phyloP scores from a whole-genome alignment of 2,113 vertebrate species.

The Synodontis membranacea region DNA sequence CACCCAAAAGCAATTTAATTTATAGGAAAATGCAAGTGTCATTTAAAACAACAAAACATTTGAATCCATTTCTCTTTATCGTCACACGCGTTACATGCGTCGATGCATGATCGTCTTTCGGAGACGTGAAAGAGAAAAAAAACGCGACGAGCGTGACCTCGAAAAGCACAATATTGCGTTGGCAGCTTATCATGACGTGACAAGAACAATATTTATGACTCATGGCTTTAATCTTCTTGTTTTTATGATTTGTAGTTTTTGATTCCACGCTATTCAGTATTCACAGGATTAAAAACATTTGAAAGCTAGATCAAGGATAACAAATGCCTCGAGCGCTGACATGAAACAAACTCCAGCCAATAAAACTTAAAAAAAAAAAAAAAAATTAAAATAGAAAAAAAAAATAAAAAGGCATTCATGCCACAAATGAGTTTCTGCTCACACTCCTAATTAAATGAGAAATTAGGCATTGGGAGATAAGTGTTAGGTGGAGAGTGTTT shows the following conservation, averaged over 20 bases:
- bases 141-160: too few species aligned
- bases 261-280: neutral
- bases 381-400: neutral
- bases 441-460: slow-evolving; percentile 28
- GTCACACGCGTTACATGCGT: too few species aligned
- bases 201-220: neutral
- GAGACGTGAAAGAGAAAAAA: neutral
- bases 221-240: neutral
- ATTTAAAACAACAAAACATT: neutral
- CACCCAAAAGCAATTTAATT: neutral
- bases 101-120: too few species aligned
- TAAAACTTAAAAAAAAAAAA: too few species aligned
- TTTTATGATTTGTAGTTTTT: neutral
- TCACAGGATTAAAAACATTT: neutral
- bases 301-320: slow-evolving; percentile 19
- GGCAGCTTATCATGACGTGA: neutral
- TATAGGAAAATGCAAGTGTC: neutral
- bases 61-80: neutral
- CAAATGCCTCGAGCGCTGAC: neutral
- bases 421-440: neutral
- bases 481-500: slow-evolving; percentile 21
- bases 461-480: slow-evolving; percentile 28
- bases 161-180: too few species aligned
- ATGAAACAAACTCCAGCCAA: slow-evolving; percentile 1
- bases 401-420: neutral